Base-by-base conservation (phyloP, 2,113 vertebrate genomes). In the Pseudopipra pipra region DNA sequence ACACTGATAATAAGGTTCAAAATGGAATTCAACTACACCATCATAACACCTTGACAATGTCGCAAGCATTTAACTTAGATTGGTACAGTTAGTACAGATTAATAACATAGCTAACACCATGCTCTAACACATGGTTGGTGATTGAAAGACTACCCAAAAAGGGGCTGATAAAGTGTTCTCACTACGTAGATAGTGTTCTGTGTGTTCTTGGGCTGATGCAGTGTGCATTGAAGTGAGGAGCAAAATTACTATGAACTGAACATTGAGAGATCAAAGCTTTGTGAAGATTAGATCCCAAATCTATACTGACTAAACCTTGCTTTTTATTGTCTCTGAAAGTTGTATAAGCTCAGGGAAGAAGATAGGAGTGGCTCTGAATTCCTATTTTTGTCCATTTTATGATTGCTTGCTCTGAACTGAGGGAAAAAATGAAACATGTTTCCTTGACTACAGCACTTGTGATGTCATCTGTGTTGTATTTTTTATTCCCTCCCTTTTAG, bases 371-470 rank as follows among this genome's bases (percentile, higher is more conserved):
- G 23, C 49, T 84, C 87, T 96, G 94, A 95, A 95, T 93, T 93
- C 72, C 37, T 89, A 71, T 90, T 94, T 93, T 89, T 95, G 88
- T 92, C 91, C 79, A 81, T 93, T 96, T 95, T 90, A 83, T 94
- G 93, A 94, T 96, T 93, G 92, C 93, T 92, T 95, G 77, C 56
- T 94, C 78, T 95, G 83, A 95, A 89, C 85, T 22, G 70, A 80
- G 59, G 39, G 65, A 63, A 87, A 89, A 89, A 91, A 80, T 67
- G 77, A 97, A 80, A 77, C 52, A 15, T 72, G 95, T 97, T 91
- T 93, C 86, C 94, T 96, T 96, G 96, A 96, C 95, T 96, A 92
- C 83, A 5, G 44, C 68, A 95, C 33, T 91, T 95, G 73, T 91
- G 90, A 96, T 89, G 91, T 91, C 87, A 94, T 93, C 78, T 88